phyloP scores from a whole-genome alignment of 2,113 vertebrate genomes.

The Pelodiscus sinensis region DNA sequence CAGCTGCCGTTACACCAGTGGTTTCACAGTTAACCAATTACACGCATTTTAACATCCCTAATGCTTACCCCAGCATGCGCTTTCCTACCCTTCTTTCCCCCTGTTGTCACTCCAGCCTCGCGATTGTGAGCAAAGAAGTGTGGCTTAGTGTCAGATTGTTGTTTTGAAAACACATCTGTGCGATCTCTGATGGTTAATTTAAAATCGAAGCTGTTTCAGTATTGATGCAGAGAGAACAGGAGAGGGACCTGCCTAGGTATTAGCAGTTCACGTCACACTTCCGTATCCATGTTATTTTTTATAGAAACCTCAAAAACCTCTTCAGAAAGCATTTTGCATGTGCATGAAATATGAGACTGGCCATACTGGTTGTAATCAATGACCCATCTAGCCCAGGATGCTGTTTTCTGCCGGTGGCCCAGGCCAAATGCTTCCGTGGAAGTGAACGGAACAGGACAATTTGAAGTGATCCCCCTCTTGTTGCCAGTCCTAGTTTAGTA shows the following conservation, averaged over 20 bases:
- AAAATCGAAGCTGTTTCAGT: not conserved
- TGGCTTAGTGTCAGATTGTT: accelerated
- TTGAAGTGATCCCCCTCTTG: too few relatives aligned
- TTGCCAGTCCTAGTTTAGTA: too few relatives aligned
- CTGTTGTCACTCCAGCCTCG: accelerated
- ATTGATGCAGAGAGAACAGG: not conserved
- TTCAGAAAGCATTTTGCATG: not conserved
- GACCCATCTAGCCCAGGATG: too few relatives aligned
- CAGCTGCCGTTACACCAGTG: too few relatives aligned
- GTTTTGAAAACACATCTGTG: accelerated
- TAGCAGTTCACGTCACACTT: accelerated
- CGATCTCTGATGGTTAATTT: accelerated
- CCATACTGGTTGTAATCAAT: too few relatives aligned
- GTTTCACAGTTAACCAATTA: too few relatives aligned
- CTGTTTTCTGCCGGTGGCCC: too few relatives aligned
- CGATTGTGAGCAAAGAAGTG: accelerated
- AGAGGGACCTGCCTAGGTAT: not conserved
- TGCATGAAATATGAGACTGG: not conserved
- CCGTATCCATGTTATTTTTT: not conserved
- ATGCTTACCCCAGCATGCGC: too few relatives aligned
- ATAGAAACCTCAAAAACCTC: not conserved
- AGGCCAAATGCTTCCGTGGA: too few relatives aligned
- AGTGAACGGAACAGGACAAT: too few relatives aligned
- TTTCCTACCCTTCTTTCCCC: not conserved
- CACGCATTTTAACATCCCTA: not conserved